Evolutionary conservation across 2,797 vertebrate species (phyloP).

Genomic region (Tauraco hartlaubi): DNA sequence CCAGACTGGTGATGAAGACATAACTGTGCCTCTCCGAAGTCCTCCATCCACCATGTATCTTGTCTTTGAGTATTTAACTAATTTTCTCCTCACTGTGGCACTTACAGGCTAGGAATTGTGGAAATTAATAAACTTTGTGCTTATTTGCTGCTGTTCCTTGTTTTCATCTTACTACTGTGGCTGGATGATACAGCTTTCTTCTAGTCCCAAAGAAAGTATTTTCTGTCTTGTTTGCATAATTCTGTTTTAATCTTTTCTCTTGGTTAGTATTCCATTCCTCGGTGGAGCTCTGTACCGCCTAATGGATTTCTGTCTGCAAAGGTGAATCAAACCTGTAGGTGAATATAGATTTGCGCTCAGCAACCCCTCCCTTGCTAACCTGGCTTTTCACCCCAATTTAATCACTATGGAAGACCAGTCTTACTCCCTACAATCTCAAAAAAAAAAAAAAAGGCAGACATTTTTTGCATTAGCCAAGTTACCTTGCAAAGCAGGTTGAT

Average conservation of each 20-base stretch:
- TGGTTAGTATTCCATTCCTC: neutral
- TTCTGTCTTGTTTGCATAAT: neutral
- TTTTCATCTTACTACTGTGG: neutral
- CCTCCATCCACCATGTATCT: neutral
- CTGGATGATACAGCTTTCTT: neutral
- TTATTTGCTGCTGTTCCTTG: neutral
- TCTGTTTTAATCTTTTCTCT: neutral
- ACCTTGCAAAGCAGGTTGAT: neutral
- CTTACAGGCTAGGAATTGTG: neutral
- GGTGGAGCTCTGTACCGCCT: neutral
- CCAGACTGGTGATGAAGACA: neutral
- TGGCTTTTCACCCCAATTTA: neutral
- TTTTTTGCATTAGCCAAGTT: neutral
- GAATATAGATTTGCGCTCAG: neutral
- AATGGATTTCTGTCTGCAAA: neutral
- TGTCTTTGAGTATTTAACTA: neutral
- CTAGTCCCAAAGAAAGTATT: neutral
- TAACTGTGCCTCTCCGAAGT: neutral
- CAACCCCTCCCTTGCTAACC: neutral
- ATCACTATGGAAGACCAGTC: neutral
- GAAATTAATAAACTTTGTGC: neutral
- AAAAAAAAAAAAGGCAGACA: neutral
- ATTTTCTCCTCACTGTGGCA: neutral
- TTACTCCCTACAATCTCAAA: neutral
- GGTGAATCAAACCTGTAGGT: neutral